These are phyloP conservation scores for Anastatus disparis DNA, from an alignment of 1,140 invertebrate species.

Conservation along the genomic window DNA sequence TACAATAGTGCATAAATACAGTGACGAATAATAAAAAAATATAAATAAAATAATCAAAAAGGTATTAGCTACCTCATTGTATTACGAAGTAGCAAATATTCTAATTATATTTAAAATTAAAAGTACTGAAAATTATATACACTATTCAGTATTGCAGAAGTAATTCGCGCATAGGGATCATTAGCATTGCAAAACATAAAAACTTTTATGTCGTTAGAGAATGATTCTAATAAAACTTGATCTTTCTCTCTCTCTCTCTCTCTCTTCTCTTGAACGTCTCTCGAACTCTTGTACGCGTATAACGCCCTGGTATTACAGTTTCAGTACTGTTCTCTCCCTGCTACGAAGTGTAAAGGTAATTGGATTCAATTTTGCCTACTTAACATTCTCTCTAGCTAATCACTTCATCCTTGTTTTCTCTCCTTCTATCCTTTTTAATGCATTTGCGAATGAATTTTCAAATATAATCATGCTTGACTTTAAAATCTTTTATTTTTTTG, in stretches of 20 bases:
- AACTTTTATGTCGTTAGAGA: neutral
- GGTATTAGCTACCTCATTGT: no score
- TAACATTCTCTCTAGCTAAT: slow-evolving; percentile 3
- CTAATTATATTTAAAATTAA: neutral
- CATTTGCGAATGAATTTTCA: neutral
- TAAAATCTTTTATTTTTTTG: slow-evolving; percentile 1
- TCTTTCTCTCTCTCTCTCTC: no score
- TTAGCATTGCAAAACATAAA: neutral
- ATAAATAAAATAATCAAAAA: no score
- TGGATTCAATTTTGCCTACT: neutral
- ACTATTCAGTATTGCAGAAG: no score
- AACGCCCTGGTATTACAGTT: neutral
- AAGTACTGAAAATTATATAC: neutral
- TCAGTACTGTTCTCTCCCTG: no score
- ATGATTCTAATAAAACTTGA: slow-evolving; percentile 7
- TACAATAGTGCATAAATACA: no score
- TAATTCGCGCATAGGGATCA: no score
- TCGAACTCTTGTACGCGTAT: no score
- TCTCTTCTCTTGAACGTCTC: no score
- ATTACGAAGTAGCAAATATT: no score
- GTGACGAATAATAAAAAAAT: no score
- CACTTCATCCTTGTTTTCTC: neutral
- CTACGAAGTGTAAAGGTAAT: neutral
- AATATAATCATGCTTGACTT: neutral
- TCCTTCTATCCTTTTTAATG: no score